Conservation (phyloP, 2,113 vertebrate genomes). For the Orthonyx spaldingii region DNA sequence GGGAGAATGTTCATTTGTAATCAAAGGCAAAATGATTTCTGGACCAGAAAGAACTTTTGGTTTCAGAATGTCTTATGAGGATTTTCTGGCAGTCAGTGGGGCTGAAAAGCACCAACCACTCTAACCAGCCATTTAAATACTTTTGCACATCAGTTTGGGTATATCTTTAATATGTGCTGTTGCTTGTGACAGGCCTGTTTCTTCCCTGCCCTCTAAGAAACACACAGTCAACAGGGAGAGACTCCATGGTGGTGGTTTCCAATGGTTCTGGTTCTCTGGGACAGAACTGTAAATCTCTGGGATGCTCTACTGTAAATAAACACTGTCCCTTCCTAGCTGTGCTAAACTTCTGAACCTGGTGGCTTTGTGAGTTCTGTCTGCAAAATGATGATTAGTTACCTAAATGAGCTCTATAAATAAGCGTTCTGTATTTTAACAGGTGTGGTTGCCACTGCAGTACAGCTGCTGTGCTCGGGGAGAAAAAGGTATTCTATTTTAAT, state of each 20-base stretch:
- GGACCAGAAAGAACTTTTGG: neutral
- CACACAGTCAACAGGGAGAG: fast-evolving
- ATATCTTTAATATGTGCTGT: neutral
- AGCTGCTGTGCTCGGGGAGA: neutral
- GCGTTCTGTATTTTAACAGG: neutral
- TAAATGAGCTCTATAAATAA: neutral
- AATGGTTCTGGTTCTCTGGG: neutral
- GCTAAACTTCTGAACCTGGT: neutral
- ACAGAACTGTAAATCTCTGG: neutral
- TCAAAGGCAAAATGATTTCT: neutral
- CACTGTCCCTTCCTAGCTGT: neutral
- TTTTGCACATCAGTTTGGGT: neutral
- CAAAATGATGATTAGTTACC: neutral
- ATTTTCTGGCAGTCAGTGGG: neutral
- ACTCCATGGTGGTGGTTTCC: neutral
- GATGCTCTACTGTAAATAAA: neutral
- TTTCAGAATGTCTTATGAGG: neutral
- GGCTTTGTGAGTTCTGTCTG: neutral
- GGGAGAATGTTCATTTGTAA: neutral
- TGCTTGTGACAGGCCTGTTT: neutral
- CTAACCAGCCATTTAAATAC: neutral
- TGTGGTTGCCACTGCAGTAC: neutral
- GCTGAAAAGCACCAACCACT: neutral
- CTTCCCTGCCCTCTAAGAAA: neutral
- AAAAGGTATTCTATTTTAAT: neutral